Conservation (phyloP, 2,113 vertebrate species). For the Sitta europaea region DNA sequence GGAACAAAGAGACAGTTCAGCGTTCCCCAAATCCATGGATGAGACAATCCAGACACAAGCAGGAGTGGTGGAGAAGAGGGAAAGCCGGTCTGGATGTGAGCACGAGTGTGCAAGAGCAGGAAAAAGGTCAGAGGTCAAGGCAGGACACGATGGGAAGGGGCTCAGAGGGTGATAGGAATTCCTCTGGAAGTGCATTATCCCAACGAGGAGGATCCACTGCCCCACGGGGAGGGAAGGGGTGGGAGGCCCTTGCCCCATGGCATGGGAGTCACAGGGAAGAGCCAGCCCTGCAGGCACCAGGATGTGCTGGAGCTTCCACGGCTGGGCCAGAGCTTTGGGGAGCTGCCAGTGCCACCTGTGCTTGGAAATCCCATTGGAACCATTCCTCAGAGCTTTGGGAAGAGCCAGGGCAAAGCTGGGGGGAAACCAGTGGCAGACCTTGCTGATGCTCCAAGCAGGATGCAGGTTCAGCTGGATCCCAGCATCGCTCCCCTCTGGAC, state of each 20-base stretch:
- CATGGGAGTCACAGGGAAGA: not conserved
- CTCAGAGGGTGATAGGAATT: not conserved
- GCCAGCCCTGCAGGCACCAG: fast-evolving
- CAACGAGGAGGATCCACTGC: fast-evolving
- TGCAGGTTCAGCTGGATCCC: fast-evolving
- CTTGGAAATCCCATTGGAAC: not conserved
- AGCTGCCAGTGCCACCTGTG: not conserved
- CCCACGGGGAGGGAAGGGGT: fast-evolving
- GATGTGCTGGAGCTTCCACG: not conserved
- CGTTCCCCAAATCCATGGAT: fast-evolving
- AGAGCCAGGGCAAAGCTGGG: not conserved
- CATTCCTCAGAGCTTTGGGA: not conserved
- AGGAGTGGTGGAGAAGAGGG: not conserved
- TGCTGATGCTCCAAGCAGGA: fast-evolving
- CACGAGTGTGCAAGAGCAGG: not conserved
- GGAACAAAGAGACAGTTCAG: not conserved
- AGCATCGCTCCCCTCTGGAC: fast-evolving
- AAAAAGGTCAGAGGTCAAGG: not conserved
- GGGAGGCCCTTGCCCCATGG: not conserved
- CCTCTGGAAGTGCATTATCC: not conserved
- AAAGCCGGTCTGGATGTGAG: not conserved
- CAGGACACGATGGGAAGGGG: not conserved
- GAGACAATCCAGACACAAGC: not conserved
- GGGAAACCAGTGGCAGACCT: fast-evolving
- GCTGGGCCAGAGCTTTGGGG: not conserved